Percentiles rank a stretch among this genome's conserved stretches.
Evolutionary conservation across 92 coral and sea anemone genomes (phyloP).

Genomic region (Meandrina meandrites): DNA sequence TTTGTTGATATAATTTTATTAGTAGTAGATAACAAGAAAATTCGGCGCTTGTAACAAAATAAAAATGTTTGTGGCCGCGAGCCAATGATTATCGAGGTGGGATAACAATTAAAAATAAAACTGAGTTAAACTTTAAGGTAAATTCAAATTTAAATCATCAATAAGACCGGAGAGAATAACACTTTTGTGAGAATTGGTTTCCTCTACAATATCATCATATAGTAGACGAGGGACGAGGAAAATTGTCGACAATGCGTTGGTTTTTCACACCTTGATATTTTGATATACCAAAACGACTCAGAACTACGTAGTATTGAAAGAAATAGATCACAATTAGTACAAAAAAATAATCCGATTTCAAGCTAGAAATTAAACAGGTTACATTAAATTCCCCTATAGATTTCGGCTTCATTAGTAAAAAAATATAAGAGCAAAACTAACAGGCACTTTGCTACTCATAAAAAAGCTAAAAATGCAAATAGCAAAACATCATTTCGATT

Average conservation of each 20-base stretch:
- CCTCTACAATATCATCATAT: neutral
- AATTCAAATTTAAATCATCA: neutral
- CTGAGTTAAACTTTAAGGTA: neutral
- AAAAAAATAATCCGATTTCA: conserved; percentile 1
- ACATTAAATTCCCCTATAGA: neutral
- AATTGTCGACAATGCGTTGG: neutral
- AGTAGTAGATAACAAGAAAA: neutral
- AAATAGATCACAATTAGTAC: neutral
- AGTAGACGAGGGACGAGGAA: neutral
- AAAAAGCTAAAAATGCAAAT: neutral
- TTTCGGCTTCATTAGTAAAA: neutral
- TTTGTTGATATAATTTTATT: neutral
- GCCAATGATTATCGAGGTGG: neutral
- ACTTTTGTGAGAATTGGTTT: neutral
- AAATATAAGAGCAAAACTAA: neutral
- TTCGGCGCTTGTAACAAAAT: neutral
- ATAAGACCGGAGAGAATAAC: neutral
- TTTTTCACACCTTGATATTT: neutral
- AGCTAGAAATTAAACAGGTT: neutral
- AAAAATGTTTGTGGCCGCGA: neutral
- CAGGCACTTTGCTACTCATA: neutral
- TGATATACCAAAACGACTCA: neutral
- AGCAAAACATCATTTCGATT: neutral
- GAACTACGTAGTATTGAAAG: neutral
- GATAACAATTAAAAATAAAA: neutral